Percentiles rank a stretch among this genome's conserved stretches.
Conservation (phyloP, 2,797 vertebrate genomes). For the Manis crassicaudata region DNA sequence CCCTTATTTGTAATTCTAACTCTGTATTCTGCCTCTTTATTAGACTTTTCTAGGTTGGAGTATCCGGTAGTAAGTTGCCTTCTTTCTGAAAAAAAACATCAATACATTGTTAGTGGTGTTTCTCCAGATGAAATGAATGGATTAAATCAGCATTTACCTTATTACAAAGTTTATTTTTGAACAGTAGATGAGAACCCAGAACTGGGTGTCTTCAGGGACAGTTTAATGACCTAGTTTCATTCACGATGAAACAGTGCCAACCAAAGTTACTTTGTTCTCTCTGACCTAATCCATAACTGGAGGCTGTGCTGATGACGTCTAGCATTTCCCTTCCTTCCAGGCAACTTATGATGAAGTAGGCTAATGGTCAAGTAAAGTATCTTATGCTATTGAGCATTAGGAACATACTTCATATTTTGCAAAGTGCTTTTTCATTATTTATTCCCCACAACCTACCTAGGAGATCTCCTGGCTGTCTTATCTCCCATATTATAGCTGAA, state of each 20-base stretch:
- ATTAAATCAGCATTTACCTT: conserved; percentile 64
- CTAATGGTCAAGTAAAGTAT: conserved; percentile 71
- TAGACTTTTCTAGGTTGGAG: conserved; percentile 13
- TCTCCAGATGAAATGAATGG: conserved; percentile 63
- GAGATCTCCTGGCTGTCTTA: conserved; percentile 72
- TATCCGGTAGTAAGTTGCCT: conserved; percentile 61
- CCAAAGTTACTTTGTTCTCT: conserved; percentile 56
- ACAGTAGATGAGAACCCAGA: conserved; percentile 56
- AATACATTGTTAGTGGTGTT: conserved; percentile 61
- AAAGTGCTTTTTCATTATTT: conserved; percentile 79
- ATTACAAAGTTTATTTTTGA: conserved; percentile 65
- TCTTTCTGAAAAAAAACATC: conserved; percentile 72
- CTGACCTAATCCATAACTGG: conserved; percentile 61
- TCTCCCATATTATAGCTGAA: conserved; percentile 69
- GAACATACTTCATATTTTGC: conserved; percentile 70
- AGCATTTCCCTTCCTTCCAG: conserved; percentile 36
- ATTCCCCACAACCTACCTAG: conserved; percentile 69
- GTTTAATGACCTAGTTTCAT: conserved; percentile 59
- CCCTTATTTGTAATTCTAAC: conserved; percentile 59
- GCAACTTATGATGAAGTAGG: conserved; percentile 65
- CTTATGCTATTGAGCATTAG: conserved; percentile 37
- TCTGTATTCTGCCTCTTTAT: conserved; percentile 60
- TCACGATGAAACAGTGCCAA: conserved; percentile 27
- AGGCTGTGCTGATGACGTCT: conserved; percentile 19
- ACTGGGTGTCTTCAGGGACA: conserved; percentile 46